Base-by-base conservation (phyloP, 2,113 vertebrate species). In the Emydocephalus ijimae region DNA sequence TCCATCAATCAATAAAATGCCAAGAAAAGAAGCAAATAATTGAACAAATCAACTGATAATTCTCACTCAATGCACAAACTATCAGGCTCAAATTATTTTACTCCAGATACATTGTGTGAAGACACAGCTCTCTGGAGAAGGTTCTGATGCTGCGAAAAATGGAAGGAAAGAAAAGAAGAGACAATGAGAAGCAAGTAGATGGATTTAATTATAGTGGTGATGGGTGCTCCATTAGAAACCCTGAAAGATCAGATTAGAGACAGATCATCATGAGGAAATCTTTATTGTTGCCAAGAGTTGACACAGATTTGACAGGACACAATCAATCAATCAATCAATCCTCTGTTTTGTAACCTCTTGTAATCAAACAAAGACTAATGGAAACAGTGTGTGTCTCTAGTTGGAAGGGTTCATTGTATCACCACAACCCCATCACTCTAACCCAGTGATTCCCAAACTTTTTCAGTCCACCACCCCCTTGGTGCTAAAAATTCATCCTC, bases 111-210 rank as follows among this genome's bases (percentile, higher is more conserved):
- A 69, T 69, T 15, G 18, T 34, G 29, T n/a, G n/a, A 69, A 34
- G 4, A 69, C 4, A 14, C 64, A 69, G 29, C 29, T 61, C 59
- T 61, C 59, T 61, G 24, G 59, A 61, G 24, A 61, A 61, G 24
- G 3, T 26, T 61, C 57, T 61, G 59, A 61, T 61, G 24, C 52
- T 86, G 43, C 21, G 1, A 50, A 87, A 26, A 23, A 0, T 2
- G 26, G 85, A 1, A 1, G 1, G 24, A 56, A 69, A 87, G 61
- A 29, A 61, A 61, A 61, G 59, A 29, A 10, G 59, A 61, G 59
- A 29, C 9, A 61, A 39, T 0, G 4, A 0, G 0, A 0, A 26
- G 81, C 1, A 1, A 0, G 26, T 23, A 86, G 52, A 81, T 43
- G 85, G 23, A 74, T 29, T 74, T 15, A 15, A 18, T 34, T 74